Percentiles rank a stretch among this genome's conserved stretches.
These are phyloP conservation scores for Anas flavirostris DNA, from an alignment of 2,797 vertebrate genomes.

Conservation along the genomic window DNA sequence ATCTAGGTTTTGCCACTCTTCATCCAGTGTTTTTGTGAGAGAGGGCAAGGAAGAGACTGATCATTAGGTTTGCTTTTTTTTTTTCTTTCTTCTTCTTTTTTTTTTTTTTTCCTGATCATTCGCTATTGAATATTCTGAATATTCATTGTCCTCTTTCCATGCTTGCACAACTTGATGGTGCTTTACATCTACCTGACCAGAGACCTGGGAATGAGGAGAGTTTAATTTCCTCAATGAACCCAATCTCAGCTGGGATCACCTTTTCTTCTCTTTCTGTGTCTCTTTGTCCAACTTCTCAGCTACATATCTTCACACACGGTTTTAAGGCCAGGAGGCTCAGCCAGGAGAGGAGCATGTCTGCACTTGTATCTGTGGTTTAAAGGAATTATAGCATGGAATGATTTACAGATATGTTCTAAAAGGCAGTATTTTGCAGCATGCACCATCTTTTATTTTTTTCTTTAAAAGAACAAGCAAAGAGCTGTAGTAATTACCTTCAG, in stretches of 20 bases:
- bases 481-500: slow-evolving; percentile 32
- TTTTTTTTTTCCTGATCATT: not conserved
- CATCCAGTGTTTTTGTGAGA: not conserved
- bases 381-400: not conserved
- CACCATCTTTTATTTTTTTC: not conserved
- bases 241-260: not conserved
- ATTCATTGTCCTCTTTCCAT: not conserved
- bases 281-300: not conserved
- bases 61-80: not conserved
- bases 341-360: not conserved
- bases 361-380: not conserved
- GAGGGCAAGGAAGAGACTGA: not conserved
- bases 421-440: not conserved
- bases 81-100: not conserved
- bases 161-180: not conserved
- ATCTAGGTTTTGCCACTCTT: not conserved
- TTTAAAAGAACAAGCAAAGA: not conserved
- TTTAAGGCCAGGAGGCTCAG: not conserved
- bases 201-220: not conserved
- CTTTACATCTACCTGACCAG: not conserved
- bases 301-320: accelerated
- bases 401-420: slow-evolving; percentile 42
- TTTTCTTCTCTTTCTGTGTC: not conserved
- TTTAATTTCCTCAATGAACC: not conserved
- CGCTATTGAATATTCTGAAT: not conserved